Base-by-base conservation (phyloP, 2,888 invertebrate genomes). In the Scaptomyza reducta region DNA sequence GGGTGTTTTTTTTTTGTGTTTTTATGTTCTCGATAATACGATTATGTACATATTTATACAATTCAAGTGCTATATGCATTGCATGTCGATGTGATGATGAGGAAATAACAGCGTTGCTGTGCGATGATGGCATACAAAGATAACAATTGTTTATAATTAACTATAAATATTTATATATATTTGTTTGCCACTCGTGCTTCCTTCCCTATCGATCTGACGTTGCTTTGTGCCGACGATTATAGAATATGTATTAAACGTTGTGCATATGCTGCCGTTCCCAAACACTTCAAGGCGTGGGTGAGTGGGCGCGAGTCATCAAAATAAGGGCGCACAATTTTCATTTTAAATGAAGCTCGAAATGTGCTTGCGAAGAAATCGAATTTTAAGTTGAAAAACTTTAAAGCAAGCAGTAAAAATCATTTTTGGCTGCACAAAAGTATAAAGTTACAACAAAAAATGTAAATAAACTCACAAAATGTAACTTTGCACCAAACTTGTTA, bases 131-230 rank as follows among this genome's bases (percentile, higher is more conserved):
- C 79, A 63, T 47, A 70, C 64, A 83, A 68, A 79, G 82, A 85
- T 82, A 82, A 62, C 65, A 79, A 74, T 72, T 79, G 85, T 81
- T 75, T 75, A 73, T 70, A 54, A 54, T 71, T 55, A 47, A 40
- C 71, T 66, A 76, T 76, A 80, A 85, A 76, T 74, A 74, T 81
- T 81, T 72, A 72, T 77, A 70, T 38, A 40, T 1, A 16, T 16
- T 46, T 58, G 33, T 18, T 58, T 47, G 65, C 65, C 35, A 46
- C 31, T 57, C 58, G 56, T 42, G 64, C 40, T 16, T 10, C 16
- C 11, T 18, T 13, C 18, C 13, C 31, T 2, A 3, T 41, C 33
- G 25, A 47, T 60, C 45, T 16, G 29, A 18, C 25, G 25, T 50
- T 60, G 45, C 22, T 29, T 25, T 27, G 6, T 14, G 9, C 18